phyloP scores from a whole-genome alignment of 2,113 vertebrate genomes.

The Penelope pileata region DNA sequence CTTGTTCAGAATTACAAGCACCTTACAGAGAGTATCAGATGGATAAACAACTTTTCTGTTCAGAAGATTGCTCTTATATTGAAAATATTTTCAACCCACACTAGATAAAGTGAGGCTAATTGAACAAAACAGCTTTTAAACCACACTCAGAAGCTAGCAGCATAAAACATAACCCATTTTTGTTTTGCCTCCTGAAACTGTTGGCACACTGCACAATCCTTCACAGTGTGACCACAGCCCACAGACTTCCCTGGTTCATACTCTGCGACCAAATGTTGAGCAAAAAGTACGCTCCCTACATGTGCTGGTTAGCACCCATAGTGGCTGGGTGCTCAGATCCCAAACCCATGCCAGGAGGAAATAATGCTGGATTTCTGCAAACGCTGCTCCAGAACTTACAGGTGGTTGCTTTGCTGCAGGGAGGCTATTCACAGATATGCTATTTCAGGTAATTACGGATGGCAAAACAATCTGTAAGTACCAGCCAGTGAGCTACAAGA shows the following conservation, averaged over 20 bases:
- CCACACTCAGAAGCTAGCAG: not conserved
- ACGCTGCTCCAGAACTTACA: not conserved
- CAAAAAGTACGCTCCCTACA: rapidly evolving
- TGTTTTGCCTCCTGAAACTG: not conserved
- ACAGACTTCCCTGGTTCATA: not conserved
- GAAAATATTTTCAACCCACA: not conserved
- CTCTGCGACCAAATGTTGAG: not conserved
- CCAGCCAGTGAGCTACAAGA: not conserved
- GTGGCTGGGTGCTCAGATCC: not conserved
- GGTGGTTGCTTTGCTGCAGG: not conserved
- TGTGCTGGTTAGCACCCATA: not conserved
- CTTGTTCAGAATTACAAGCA: not conserved
- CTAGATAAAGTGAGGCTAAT: not conserved
- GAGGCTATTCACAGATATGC: not conserved
- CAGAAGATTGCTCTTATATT: not conserved
- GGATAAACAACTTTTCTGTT: not conserved
- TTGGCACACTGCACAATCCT: not conserved
- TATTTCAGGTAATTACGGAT: rapidly evolving
- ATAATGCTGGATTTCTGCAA: not conserved
- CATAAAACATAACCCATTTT: not conserved
- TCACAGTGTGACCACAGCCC: not conserved
- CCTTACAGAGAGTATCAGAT: not conserved
- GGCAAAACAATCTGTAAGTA: not conserved
- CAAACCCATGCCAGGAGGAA: not conserved
- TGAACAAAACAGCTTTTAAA: not conserved